Evolutionary conservation across 2,113 vertebrate genomes (phyloP), one percentile per base, ranked within the genome.

Genomic region (Callopanchax toddi): DNA sequence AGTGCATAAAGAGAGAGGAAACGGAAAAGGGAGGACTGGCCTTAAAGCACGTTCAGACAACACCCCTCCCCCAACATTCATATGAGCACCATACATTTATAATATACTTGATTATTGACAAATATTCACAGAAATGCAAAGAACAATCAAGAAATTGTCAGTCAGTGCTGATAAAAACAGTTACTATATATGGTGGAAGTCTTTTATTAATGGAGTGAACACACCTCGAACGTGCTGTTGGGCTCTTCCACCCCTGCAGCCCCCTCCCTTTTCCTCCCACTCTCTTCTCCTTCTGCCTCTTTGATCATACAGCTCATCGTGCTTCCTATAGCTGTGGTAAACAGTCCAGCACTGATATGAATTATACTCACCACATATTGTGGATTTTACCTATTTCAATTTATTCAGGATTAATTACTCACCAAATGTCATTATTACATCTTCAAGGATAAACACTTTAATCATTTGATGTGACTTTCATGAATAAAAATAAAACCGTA

Each of bases 61-160:
- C 79, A 76, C 86, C 91, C 89, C 70, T 83, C 86, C 89, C 88
- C 90, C 89, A 71, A 66, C 51, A 32, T 65, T 65, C 18, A 62
- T n/a, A 11, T 52, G 44, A 50, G 65, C 37, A 67, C 37, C 34
- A 64, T 25, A 73, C 48, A 29, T 40, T 42, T 46, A 39, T 66
- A 40, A 23, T 51, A 78, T 48, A 69, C 18, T 60, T 21, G 67
- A 29, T 51, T 36, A 42, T 53, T 44, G 18, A 67, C 12, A 55
- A 54, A 20, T 45, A 60, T 29, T n/a, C 29, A 32, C 6, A 7
- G 6, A 32, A 32, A 49, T 43, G 4, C 17, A 43, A 50, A 49
- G 7, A 12, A 12, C 0, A 13, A 60, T 40, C 1, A 54, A 42
- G 4, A 21, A 32, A 67, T 50, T 1, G 29, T 42, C 1, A 57